A percentile compares a stretch with the other conserved stretches of the same genome.
Evolutionary conservation across 64 coral and sea anemone species (phyloP).

Genomic region (Platygyra sinensis): DNA sequence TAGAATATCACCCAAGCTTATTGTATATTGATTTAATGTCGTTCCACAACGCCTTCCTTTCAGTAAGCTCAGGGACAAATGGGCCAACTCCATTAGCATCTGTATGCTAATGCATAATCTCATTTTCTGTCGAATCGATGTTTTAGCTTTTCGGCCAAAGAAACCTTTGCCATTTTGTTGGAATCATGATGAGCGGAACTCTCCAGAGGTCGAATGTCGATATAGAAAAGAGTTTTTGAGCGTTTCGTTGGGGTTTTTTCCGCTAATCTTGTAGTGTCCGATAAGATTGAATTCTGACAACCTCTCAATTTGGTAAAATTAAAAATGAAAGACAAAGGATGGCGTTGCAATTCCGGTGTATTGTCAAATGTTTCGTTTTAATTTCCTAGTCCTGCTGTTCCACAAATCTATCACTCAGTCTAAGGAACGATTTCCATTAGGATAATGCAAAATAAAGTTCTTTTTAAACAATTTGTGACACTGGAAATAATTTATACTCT

Average conservation of each 20-base stretch:
- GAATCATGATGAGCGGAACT: neutral
- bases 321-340: neutral
- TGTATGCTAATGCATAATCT: neutral
- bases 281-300: neutral
- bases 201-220: neutral
- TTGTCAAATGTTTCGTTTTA: neutral
- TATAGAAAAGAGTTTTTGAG: neutral
- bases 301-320: slow-evolving; percentile 9
- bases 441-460: neutral
- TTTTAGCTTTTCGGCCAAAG: neutral
- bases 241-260: neutral
- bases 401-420: neutral
- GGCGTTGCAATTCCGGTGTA: neutral
- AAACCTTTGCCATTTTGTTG: neutral
- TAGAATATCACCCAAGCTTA: neutral
- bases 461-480: neutral
- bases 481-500: no score
- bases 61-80: neutral
- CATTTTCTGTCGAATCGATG: neutral
- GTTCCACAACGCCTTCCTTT: neutral
- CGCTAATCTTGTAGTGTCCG: neutral
- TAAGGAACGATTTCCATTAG: neutral
- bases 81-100: neutral
- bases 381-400: slow-evolving; percentile 7
- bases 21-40: neutral